phyloP scores from a whole-genome alignment of 2,888 invertebrate genomes.

The Busseola fusca region DNA sequence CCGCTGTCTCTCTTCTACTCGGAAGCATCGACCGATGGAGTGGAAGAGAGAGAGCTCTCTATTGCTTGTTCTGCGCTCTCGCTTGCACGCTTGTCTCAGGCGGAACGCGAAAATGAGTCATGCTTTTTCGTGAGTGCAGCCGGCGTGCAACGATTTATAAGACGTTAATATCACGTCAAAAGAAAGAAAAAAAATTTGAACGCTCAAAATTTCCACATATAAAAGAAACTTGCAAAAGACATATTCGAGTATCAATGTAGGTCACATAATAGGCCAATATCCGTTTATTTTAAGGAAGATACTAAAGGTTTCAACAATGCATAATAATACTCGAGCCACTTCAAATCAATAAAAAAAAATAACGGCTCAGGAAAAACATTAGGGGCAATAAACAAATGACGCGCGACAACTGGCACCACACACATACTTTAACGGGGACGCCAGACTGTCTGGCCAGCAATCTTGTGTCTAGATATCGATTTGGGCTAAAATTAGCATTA shows the following conservation, averaged over 20 bases:
- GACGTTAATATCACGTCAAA: no score
- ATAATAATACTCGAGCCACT: neutral
- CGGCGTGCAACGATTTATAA: no score
- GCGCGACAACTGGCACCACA: constrained; percentile 54
- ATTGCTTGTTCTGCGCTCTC: no score
- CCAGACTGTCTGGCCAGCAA: constrained; percentile 77
- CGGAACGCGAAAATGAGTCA: no score
- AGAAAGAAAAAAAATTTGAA: neutral
- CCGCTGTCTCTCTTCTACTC: no score
- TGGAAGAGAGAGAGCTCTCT: no score
- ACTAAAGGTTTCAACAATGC: neutral
- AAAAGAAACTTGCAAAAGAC: neutral
- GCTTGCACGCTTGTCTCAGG: no score
- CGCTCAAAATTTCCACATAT: neutral
- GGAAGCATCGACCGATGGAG: no score
- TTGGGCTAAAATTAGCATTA: constrained; percentile 69
- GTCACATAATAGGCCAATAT: neutral
- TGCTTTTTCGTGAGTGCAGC: no score
- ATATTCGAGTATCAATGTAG: neutral
- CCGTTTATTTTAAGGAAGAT: rapidly evolving
- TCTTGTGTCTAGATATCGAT: constrained; percentile 77
- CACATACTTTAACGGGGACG: constrained; percentile 63
- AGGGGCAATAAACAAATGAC: constrained; percentile 21
- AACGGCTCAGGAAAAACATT: neutral
- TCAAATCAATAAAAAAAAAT: neutral